Evolutionary conservation across 2,888 invertebrate genomes (phyloP).

Genomic region (Corbicula japonica): DNA sequence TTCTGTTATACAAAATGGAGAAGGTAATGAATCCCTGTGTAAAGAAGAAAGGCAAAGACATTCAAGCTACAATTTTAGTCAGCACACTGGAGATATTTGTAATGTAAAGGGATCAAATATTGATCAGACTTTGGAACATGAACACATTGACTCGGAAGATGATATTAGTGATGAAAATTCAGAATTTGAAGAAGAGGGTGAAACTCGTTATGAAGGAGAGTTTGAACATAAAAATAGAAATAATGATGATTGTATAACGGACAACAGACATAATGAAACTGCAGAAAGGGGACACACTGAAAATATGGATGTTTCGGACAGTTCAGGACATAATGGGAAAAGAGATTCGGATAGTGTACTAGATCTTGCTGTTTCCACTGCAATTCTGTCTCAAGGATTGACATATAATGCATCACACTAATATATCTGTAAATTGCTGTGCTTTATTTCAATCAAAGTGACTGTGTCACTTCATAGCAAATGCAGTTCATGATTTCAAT

Average conservation of each 20-base stretch:
- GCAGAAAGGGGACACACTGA: neutral
- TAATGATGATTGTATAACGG: neutral
- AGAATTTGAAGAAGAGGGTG: neutral
- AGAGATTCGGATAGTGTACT: constrained; percentile 37
- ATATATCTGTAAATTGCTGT: too few relatives aligned
- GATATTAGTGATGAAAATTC: neutral
- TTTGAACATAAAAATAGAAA: constrained; percentile 5
- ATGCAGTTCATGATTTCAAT: too few relatives aligned
- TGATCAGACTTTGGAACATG: too few relatives aligned
- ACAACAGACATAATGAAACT: neutral
- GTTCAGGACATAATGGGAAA: constrained; percentile 1
- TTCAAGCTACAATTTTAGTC: too few relatives aligned
- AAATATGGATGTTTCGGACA: constrained; percentile 20
- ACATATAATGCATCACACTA: constrained; percentile 1
- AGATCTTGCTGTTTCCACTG: constrained; percentile 60
- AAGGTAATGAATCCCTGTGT: too few relatives aligned
- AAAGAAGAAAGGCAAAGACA: too few relatives aligned
- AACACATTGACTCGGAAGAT: too few relatives aligned
- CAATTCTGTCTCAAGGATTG: constrained; percentile 58
- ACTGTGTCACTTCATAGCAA: too few relatives aligned
- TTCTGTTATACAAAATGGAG: too few relatives aligned
- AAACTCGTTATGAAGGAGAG: constrained; percentile 4
- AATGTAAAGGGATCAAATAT: too few relatives aligned
- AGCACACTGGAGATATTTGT: too few relatives aligned
- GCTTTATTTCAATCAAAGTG: too few relatives aligned